These are phyloP conservation scores for Hozukius guyotensis DNA, from an alignment of 2,797 vertebrate species.

Conservation along the genomic window DNA sequence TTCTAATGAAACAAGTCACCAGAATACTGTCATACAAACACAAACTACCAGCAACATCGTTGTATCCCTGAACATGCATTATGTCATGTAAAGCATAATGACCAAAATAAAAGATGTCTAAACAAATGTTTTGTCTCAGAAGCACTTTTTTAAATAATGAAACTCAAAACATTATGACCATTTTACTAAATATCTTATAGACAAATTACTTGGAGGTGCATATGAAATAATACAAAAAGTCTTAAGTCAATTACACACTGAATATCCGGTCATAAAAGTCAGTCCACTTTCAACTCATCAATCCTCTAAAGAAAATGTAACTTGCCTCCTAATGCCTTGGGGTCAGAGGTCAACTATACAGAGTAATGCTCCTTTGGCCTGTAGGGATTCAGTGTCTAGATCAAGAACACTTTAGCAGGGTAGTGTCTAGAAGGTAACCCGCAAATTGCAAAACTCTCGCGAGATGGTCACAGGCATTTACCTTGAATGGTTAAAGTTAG, in stretches of 20 bases:
- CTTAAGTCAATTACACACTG: not conserved
- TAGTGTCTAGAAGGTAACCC: no score
- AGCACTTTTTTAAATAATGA: not conserved
- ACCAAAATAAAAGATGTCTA: constrained; percentile 85
- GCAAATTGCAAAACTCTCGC: no score
- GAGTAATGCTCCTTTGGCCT: not conserved
- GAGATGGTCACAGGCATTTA: no score
- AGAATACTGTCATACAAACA: constrained; percentile 70
- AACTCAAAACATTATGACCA: not conserved
- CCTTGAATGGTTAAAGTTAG: rapidly evolving
- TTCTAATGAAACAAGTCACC: constrained; percentile 72
- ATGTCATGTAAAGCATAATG: constrained; percentile 84
- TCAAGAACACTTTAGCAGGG: not conserved
- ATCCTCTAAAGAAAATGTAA: not conserved
- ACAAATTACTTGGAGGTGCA: not conserved
- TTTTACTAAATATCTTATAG: not conserved
- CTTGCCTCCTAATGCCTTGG: not conserved
- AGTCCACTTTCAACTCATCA: not conserved
- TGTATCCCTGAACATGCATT: constrained; percentile 81
- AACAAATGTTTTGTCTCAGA: constrained; percentile 60
- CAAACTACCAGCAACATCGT: constrained; percentile 73
- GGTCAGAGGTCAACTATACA: not conserved
- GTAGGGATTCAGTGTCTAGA: not conserved
- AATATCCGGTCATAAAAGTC: not conserved
- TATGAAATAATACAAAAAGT: not conserved